phyloP scores from a whole-genome alignment of 2,888 invertebrate genomes.

The Anarsia innoxiella region DNA sequence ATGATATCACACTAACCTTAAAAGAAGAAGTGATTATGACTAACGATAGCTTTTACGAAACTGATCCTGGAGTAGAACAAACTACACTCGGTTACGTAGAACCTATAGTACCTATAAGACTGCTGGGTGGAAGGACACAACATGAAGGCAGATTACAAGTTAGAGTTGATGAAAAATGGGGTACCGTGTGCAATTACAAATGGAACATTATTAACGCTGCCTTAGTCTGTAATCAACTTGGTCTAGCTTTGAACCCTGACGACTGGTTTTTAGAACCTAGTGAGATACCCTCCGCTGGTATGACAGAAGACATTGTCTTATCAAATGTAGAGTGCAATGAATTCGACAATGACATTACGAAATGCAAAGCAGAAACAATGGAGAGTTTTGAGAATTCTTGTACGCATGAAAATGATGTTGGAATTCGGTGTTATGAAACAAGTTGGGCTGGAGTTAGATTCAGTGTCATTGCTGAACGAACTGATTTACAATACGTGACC shows the following conservation, averaged over 20 bases:
- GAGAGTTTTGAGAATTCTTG: constrained; percentile 93
- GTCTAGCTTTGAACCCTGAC: constrained; percentile 91
- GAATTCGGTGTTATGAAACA: constrained; percentile 90
- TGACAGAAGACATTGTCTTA: constrained; percentile 83
- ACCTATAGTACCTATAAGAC: constrained; percentile 81
- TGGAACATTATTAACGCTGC: constrained; percentile 96
- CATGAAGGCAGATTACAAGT: constrained; percentile 93
- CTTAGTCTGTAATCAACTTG: constrained; percentile 95
- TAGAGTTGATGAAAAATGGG: constrained; percentile 91
- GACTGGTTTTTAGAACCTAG: constrained; percentile 91
- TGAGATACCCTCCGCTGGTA: constrained; percentile 87
- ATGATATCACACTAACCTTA: constrained; percentile 85
- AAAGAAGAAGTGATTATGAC: constrained; percentile 83
- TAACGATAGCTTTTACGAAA: constrained; percentile 78
- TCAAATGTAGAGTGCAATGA: constrained; percentile 94
- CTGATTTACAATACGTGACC: constrained; percentile 89
- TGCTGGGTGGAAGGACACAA: constrained; percentile 86
- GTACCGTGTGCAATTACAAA: constrained; percentile 97
- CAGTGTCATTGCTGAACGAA: constrained; percentile 90
- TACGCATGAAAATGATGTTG: constrained; percentile 90
- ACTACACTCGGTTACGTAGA: constrained; percentile 77
- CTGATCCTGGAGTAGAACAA: constrained; percentile 73
- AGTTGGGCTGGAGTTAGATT: constrained; percentile 96
- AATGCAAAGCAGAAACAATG: constrained; percentile 86
- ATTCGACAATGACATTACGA: constrained; percentile 91